Percentiles rank a stretch among this genome's conserved stretches.
Conservation (phyloP, 2,888 invertebrate species). For the Platycheirus albimanus region DNA sequence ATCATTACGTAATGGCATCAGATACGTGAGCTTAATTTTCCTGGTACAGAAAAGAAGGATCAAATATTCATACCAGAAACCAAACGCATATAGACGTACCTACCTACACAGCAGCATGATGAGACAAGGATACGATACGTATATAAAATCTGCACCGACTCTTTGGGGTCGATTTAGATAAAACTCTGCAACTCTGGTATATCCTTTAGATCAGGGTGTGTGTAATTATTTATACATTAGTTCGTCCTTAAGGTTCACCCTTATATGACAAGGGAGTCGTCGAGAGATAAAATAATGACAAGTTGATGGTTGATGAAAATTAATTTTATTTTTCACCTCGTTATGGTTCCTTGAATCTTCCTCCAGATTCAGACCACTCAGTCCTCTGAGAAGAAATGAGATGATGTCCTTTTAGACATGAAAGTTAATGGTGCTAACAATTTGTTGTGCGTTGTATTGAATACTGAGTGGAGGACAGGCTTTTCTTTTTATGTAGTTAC, state of each 20-base stretch:
- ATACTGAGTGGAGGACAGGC: background rate
- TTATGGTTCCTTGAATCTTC: slow-evolving; percentile 16
- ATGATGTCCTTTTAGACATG: slow-evolving; percentile 10
- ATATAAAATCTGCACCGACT: background rate
- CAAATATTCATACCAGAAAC: slow-evolving; percentile 27
- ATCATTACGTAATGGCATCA: slow-evolving; percentile 45
- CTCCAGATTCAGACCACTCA: background rate
- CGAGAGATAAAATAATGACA: slow-evolving; percentile 39
- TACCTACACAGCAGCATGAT: no score
- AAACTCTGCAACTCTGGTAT: slow-evolving; percentile 2
- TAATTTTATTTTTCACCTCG: slow-evolving; percentile 38
- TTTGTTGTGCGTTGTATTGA: slow-evolving; percentile 20
- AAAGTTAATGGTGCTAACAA: slow-evolving; percentile 26
- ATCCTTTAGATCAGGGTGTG: slow-evolving; percentile 27
- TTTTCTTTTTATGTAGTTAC: background rate
- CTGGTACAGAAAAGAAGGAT: slow-evolving; percentile 21
- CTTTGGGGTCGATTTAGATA: background rate
- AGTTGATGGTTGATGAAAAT: slow-evolving; percentile 53
- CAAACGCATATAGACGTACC: background rate
- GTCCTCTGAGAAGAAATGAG: background rate
- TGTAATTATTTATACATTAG: slow-evolving; percentile 61
- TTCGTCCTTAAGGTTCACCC: slow-evolving; percentile 18
- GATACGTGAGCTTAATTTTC: slow-evolving; percentile 18
- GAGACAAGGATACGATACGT: no score
- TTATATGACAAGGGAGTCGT: background rate